Percentiles rank a stretch among this genome's conserved stretches.
These are phyloP conservation scores for Holacanthus passer DNA, from an alignment of 2,113 vertebrate genomes.

Conservation along the genomic window DNA sequence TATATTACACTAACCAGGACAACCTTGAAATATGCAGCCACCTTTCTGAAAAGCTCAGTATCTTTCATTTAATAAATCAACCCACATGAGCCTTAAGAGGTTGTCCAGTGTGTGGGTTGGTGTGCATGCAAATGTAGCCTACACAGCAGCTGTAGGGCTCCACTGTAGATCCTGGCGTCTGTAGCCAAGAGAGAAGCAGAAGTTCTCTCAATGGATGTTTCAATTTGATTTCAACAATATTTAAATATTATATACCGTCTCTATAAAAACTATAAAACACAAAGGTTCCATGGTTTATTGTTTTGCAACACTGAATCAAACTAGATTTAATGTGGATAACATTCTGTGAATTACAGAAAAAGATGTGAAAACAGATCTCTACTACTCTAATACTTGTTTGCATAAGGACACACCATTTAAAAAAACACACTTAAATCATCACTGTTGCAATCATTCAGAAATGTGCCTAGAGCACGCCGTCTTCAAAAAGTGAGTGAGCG, in stretches of 20 bases:
- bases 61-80: conserved; percentile 48
- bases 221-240: background rate
- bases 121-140: conserved; percentile 10
- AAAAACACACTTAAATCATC: background rate
- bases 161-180: background rate
- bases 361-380: background rate
- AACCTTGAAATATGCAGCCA: conserved; percentile 44
- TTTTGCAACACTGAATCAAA: background rate
- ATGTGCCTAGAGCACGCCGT: too few relatives aligned
- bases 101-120: background rate
- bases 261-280: background rate
- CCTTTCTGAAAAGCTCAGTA: conserved; percentile 11
- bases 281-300: background rate
- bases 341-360: background rate
- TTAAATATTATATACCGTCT: background rate
- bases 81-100: conserved; percentile 24
- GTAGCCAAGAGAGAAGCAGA: background rate
- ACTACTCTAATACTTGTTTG: too few relatives aligned
- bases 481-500: too few relatives aligned
- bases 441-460: too few relatives aligned
- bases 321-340: background rate
- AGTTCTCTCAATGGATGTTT: background rate
- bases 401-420: too few relatives aligned
- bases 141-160: background rate
- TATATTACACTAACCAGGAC: conserved; percentile 33